A percentile compares a stretch with the other conserved stretches of the same genome.
Conservation (phyloP, 1,140 invertebrate genomes). For the Drepana arcuata region DNA sequence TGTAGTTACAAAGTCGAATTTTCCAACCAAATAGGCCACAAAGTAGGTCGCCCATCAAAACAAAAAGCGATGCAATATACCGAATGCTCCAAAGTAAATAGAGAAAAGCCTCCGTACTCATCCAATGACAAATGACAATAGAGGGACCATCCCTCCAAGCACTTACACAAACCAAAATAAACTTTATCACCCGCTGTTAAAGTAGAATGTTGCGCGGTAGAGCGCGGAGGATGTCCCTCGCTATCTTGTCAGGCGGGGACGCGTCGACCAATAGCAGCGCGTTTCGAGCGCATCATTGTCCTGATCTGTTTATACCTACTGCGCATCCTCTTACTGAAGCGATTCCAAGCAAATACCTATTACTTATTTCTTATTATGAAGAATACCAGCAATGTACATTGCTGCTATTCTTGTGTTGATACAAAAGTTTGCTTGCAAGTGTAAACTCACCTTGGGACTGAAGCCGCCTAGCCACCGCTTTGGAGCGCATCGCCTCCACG, state of each 20-base stretch:
- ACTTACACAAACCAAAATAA: slow-evolving; percentile 18
- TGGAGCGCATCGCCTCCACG: slow-evolving; percentile 68
- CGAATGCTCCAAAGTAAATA: slow-evolving; percentile 66
- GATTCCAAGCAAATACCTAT: too few relatives aligned
- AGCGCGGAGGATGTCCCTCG: slow-evolving; percentile 54
- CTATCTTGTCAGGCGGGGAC: slow-evolving; percentile 68
- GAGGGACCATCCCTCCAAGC: slow-evolving; percentile 59
- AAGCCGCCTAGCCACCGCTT: slow-evolving; percentile 71
- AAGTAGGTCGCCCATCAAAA: too few relatives aligned
- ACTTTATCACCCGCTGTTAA: slow-evolving; percentile 19
- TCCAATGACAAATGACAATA: slow-evolving; percentile 68
- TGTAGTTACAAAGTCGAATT: too few relatives aligned
- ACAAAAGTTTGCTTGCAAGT: too few relatives aligned
- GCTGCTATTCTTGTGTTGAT: too few relatives aligned
- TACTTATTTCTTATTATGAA: too few relatives aligned
- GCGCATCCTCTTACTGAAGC: slow-evolving; percentile 36
- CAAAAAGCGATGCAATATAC: too few relatives aligned
- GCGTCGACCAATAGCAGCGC: slow-evolving; percentile 48
- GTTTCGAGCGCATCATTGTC: slow-evolving; percentile 50
- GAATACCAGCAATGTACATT: too few relatives aligned
- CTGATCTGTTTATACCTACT: slow-evolving; percentile 50
- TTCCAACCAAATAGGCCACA: too few relatives aligned
- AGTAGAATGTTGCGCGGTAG: slow-evolving; percentile 12
- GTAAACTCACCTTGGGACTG: slow-evolving; percentile 66
- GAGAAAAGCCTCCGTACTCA: slow-evolving; percentile 55